A percentile compares a stretch with the other conserved stretches of the same genome.
Evolutionary conservation across 2,797 vertebrate species (phyloP).

Genomic region (Liasis olivaceus): DNA sequence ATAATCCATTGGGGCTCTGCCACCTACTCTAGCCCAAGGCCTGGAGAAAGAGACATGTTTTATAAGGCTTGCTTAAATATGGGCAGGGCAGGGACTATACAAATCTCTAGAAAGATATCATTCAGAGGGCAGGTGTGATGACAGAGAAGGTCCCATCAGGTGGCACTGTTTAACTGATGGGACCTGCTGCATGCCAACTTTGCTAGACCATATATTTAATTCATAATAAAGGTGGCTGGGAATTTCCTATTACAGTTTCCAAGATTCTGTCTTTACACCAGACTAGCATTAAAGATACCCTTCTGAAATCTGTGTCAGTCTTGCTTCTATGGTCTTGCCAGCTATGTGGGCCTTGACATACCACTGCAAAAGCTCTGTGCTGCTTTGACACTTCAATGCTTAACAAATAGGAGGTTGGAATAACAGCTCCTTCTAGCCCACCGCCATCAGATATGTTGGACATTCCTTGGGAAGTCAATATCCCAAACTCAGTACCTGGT

Average conservation of each 20-base stretch:
- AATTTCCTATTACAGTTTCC: not conserved
- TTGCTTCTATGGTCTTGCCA: not conserved
- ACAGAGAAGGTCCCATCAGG: not conserved
- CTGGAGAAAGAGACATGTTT: not conserved
- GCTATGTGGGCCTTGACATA: not conserved
- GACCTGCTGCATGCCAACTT: not conserved
- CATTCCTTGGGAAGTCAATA: not conserved
- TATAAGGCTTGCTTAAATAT: not conserved
- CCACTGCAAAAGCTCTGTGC: not conserved
- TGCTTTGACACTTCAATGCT: not conserved
- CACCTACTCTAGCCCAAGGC: not conserved
- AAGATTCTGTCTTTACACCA: not conserved
- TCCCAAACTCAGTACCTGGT: not conserved
- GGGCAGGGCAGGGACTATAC: not conserved
- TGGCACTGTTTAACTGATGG: not conserved
- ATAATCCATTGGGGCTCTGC: not conserved
- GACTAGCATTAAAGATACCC: not conserved
- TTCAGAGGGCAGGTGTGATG: not conserved
- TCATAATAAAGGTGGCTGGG: not conserved
- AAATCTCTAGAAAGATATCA: not conserved
- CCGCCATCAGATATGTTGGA: not conserved
- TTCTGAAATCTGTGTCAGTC: not conserved
- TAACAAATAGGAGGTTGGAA: not conserved
- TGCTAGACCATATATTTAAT: not conserved
- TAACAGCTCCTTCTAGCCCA: not conserved